A percentile compares a stretch with the other conserved stretches of the same genome.
These are phyloP conservation scores for Anguilla rostrata DNA, from an alignment of 2,113 vertebrate species.

Conservation along the genomic window DNA sequence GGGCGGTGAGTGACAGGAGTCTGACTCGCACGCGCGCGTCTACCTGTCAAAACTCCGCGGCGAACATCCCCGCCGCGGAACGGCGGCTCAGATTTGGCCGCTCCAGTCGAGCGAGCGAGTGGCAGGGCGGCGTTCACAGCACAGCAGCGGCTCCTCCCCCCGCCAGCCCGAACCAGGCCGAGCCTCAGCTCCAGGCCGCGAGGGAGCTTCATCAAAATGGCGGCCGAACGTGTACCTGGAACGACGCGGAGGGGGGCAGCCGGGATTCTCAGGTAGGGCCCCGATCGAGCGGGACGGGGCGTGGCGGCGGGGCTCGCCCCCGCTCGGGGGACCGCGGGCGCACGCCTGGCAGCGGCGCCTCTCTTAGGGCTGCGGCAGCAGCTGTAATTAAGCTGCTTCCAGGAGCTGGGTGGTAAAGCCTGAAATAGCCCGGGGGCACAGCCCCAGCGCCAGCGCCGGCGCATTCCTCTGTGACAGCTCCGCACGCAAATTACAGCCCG, in stretches of 20 bases:
- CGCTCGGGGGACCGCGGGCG: conserved; percentile 7
- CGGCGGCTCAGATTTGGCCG: background rate
- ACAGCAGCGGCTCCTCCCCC: background rate
- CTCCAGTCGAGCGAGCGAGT: background rate
- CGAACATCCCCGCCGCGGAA: background rate
- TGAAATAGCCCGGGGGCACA: conserved; percentile 7
- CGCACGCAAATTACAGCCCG: conserved; percentile 24
- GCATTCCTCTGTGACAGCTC: conserved; percentile 17
- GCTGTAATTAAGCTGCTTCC: conserved; percentile 35
- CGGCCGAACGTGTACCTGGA: background rate
- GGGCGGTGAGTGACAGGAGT: conserved; percentile 8
- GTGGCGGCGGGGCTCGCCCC: conserved; percentile 8
- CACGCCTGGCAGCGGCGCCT: conserved; percentile 8
- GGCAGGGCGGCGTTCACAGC: background rate
- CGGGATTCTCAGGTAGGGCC: background rate
- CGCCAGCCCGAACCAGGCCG: background rate
- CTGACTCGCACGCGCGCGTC: conserved; percentile 6
- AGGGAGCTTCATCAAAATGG: conserved; percentile 11
- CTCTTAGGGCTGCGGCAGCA: background rate
- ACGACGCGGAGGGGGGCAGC: too few relatives aligned
- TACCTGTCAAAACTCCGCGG: conserved; percentile 10
- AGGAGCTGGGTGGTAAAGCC: conserved; percentile 32
- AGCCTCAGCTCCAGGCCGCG: background rate
- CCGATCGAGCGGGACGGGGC: background rate
- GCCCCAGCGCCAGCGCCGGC: conserved; percentile 2